Conservation (phyloP, 2,797 vertebrate genomes). For the Aythya fuligula region DNA sequence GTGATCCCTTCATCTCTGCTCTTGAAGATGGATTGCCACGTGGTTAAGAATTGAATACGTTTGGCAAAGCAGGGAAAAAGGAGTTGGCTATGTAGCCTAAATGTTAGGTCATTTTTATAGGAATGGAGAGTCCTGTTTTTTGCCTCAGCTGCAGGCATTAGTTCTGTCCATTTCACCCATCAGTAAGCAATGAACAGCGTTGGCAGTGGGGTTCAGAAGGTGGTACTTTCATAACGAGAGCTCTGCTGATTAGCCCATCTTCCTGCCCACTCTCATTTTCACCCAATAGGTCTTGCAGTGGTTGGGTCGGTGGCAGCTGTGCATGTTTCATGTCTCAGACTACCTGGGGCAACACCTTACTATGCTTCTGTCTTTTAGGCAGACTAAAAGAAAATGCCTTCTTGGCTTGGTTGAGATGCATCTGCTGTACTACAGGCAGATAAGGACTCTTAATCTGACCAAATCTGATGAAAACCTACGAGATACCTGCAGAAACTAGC, state of each 20-base stretch:
- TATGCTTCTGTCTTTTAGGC: not conserved
- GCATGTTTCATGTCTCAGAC: not conserved
- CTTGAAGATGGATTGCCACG: not conserved
- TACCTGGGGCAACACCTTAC: not conserved
- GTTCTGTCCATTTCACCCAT: not conserved
- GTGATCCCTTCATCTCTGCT: not conserved
- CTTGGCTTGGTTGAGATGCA: not conserved
- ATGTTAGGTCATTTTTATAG: not conserved
- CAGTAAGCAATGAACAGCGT: not conserved
- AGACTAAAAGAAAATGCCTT: not conserved
- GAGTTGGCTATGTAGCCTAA: not conserved
- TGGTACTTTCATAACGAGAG: not conserved
- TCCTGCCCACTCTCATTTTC: not conserved
- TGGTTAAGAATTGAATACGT: rapidly evolving
- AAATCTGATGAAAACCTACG: not conserved
- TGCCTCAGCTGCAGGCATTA: not conserved
- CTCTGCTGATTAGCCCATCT: not conserved
- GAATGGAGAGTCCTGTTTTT: not conserved
- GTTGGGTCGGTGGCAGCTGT: not conserved
- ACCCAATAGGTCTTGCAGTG: not conserved
- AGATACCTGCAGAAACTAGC: not conserved
- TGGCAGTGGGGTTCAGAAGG: not conserved
- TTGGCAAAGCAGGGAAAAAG: not conserved
- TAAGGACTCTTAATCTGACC: not conserved
- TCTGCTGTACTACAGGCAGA: not conserved